Evolutionary conservation across 2,888 invertebrate species (phyloP).

Genomic region (Atethmia centrago): DNA sequence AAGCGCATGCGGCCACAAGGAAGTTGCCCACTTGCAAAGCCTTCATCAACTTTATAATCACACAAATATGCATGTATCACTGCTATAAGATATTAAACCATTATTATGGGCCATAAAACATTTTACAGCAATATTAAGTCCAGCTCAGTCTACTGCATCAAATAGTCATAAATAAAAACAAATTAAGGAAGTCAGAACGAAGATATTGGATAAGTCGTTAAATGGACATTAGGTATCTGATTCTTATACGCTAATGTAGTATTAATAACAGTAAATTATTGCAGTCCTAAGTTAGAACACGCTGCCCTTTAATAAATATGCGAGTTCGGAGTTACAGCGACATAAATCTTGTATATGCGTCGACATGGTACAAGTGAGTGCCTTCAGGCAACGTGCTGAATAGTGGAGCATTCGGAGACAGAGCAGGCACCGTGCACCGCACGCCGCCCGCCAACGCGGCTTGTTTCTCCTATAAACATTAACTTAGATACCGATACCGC

Average conservation of each 20-base stretch:
- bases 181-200: conserved; percentile 62
- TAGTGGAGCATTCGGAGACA: not conserved
- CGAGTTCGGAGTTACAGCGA: conserved; percentile 37
- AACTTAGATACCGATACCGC: conserved; percentile 45
- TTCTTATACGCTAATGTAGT: conserved; percentile 61
- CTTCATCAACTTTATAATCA: conserved; percentile 24
- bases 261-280: conserved; percentile 62
- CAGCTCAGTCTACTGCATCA: conserved; percentile 30
- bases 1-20: conserved; percentile 48
- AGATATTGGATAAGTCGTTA: conserved; percentile 53
- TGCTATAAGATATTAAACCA: conserved; percentile 30
- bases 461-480: conserved; percentile 30
- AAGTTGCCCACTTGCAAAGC: conserved; percentile 29
- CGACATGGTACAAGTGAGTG: conserved; percentile 49
- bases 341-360: conserved; percentile 60
- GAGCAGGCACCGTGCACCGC: not conserved
- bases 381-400: conserved; percentile 40
- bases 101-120: conserved; percentile 55
- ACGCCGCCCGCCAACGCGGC: not conserved
- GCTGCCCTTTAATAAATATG: conserved; percentile 61
- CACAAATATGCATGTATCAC: conserved; percentile 20
- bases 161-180: conserved; percentile 63
- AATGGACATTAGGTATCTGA: conserved; percentile 50
- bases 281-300: conserved; percentile 48
- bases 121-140: conserved; percentile 46